phyloP scores from a whole-genome alignment of 2,888 invertebrate genomes.

The Ernsta delagoae region DNA sequence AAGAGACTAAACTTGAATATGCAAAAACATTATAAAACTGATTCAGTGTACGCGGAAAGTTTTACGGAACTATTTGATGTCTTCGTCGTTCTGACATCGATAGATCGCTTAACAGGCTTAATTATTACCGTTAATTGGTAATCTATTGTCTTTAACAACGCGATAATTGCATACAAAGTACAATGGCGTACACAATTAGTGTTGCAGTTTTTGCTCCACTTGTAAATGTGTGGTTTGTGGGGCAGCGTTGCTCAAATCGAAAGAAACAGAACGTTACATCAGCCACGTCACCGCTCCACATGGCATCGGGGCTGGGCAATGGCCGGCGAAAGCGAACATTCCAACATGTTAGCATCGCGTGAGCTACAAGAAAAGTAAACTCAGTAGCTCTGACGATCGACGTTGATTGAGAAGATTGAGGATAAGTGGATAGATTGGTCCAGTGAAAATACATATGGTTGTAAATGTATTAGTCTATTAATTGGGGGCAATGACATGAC shows the following conservation, averaged over 20 bases:
- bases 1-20: no score
- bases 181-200: slow-evolving; percentile 2
- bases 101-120: not conserved
- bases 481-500: no score
- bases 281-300: slow-evolving; percentile 56
- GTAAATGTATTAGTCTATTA: no score
- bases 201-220: slow-evolving; percentile 10
- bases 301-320: slow-evolving; percentile 48
- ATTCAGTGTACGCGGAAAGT: no score
- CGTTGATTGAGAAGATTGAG: slow-evolving; percentile 6
- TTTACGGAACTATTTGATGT: no score
- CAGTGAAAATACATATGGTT: not conserved
- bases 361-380: slow-evolving; percentile 31
- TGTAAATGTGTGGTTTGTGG: slow-evolving; percentile 4
- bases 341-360: slow-evolving; percentile 54
- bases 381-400: slow-evolving; percentile 1
- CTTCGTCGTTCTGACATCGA: not conserved
- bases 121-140: not conserved
- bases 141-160: not conserved
- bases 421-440: not conserved
- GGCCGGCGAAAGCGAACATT: slow-evolving; percentile 55
- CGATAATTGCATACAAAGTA: not conserved
- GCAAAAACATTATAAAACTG: no score
- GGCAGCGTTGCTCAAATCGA: slow-evolving; percentile 37
- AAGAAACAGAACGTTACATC: slow-evolving; percentile 58